Percentiles rank a stretch among this genome's conserved stretches.
phyloP scores from a whole-genome alignment of 2,113 vertebrate species.

The Sorex araneus region DNA sequence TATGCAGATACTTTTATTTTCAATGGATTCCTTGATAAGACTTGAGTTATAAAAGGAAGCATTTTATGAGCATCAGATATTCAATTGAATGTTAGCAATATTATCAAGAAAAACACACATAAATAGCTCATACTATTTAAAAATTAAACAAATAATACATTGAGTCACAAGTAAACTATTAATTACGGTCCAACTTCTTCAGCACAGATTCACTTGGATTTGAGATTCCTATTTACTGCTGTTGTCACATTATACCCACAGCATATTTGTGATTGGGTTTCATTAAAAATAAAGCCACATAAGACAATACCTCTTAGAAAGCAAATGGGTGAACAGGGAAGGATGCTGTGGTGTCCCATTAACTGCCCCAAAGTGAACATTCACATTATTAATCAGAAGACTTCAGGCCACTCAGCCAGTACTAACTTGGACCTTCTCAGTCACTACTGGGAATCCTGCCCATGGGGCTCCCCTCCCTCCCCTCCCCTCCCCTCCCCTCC shows the following conservation, averaged over 20 bases:
- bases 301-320: neutral
- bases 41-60: neutral
- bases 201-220: slow-evolving; percentile 75
- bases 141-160: slow-evolving; percentile 82
- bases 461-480: neutral
- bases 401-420: neutral
- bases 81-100: slow-evolving; percentile 51
- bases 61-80: slow-evolving; percentile 67
- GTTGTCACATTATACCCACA: slow-evolving; percentile 66
- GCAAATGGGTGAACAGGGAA: slow-evolving; percentile 24
- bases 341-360: slow-evolving; percentile 1
- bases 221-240: slow-evolving; percentile 48
- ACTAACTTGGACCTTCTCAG: neutral
- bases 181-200: slow-evolving; percentile 72
- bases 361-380: neutral
- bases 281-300: slow-evolving; percentile 44
- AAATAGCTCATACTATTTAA: slow-evolving; percentile 79
- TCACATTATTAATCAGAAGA: neutral
- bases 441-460: neutral
- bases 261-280: slow-evolving; percentile 23
- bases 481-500: too few relatives aligned
- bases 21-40: slow-evolving; percentile 19
- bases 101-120: slow-evolving; percentile 63
- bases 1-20: neutral
- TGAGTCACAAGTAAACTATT: slow-evolving; percentile 81